Conservation (phyloP, 2,888 invertebrate species). For the Macaria notata region DNA sequence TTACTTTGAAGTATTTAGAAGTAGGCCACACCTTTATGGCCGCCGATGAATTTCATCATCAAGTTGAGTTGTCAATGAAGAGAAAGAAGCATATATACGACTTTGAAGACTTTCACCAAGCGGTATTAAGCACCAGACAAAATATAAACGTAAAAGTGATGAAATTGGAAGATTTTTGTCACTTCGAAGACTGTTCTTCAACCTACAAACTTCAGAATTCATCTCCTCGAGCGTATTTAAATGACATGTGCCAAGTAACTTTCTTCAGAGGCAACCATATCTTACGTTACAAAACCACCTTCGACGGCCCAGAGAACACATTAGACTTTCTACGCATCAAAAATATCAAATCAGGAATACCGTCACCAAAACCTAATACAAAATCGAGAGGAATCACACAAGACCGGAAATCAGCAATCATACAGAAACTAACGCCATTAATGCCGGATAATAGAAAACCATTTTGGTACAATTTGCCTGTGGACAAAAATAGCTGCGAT, state of each 20-base stretch:
- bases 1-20: neutral
- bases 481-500: neutral
- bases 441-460: constrained; percentile 4
- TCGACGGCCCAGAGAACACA: neutral
- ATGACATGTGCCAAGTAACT: constrained; percentile 10
- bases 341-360: neutral
- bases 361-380: neutral
- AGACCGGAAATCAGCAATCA: neutral
- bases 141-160: neutral
- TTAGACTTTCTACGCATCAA: neutral
- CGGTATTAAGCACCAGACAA: constrained; percentile 8
- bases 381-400: neutral
- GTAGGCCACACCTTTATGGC: neutral
- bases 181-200: constrained; percentile 6
- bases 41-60: neutral
- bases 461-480: neutral
- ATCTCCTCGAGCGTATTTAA: constrained; percentile 16
- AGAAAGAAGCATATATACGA: constrained; percentile 11
- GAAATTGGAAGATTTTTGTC: constrained; percentile 2
- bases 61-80: neutral
- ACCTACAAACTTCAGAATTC: constrained; percentile 11
- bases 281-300: neutral
- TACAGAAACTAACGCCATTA: constrained; percentile 1
- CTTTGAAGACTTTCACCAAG: constrained; percentile 15
- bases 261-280: neutral